phyloP scores from a whole-genome alignment of 1,140 invertebrate species.

The Danaus melanippus region DNA sequence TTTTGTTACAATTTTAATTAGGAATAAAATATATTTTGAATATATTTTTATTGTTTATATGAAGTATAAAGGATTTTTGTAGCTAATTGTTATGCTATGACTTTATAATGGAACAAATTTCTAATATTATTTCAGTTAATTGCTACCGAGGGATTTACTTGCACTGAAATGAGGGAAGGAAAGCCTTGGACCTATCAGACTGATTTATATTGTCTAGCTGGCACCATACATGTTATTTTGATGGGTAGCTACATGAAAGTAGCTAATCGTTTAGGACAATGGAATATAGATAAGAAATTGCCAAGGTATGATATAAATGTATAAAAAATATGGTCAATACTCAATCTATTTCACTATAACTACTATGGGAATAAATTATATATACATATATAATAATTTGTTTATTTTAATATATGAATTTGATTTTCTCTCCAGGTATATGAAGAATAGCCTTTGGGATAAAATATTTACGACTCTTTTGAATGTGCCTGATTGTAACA shows the following conservation, averaged over 20 bases:
- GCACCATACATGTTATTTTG: slow-evolving; percentile 87
- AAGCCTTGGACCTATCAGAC: slow-evolving; percentile 94
- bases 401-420: slow-evolving; percentile 2
- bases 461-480: slow-evolving; percentile 77
- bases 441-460: slow-evolving; percentile 77
- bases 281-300: slow-evolving; percentile 79
- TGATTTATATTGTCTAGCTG: slow-evolving; percentile 90
- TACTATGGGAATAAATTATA: neutral
- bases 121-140: slow-evolving; percentile 68
- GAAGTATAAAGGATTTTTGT: no score
- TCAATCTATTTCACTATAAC: neutral
- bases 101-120: no score
- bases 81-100: no score
- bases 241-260: slow-evolving; percentile 92
- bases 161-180: slow-evolving; percentile 89
- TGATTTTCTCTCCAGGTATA: slow-evolving; percentile 71
- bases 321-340: neutral
- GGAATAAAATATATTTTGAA: no score
- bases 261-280: slow-evolving; percentile 75
- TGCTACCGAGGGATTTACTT: slow-evolving; percentile 83
- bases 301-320: slow-evolving; percentile 71
- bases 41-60: no score
- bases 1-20: no score
- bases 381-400: slow-evolving; percentile 3
- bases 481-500: slow-evolving; percentile 80